Percentiles rank a stretch among this genome's conserved stretches.
phyloP scores from a whole-genome alignment of 2,888 invertebrate genomes.

The Allolobophora icterica region DNA sequence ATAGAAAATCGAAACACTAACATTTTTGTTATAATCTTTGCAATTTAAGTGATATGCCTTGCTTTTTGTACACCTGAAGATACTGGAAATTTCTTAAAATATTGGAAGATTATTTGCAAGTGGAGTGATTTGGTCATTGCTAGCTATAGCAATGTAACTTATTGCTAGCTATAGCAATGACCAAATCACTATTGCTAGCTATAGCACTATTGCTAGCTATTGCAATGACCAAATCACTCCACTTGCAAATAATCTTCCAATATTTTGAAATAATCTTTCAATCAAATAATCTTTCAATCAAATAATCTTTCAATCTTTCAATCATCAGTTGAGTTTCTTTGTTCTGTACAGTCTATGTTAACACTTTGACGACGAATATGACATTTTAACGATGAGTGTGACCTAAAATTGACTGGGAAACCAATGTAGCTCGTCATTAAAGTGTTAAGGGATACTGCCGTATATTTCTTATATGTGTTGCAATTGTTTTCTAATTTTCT shows the following conservation, averaged over 20 bases:
- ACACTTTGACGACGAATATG: no score
- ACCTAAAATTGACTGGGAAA: no score
- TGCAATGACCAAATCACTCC: slow-evolving; percentile 6
- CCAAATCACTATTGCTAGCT: no score
- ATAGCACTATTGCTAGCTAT: no score
- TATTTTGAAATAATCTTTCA: no score
- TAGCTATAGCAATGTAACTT: no score
- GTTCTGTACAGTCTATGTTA: no score
- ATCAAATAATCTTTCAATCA: no score
- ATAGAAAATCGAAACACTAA: neutral
- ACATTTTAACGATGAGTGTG: no score
- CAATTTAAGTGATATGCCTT: neutral
- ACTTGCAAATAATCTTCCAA: neutral
- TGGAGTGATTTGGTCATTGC: slow-evolving; percentile 7
- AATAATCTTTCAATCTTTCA: no score
- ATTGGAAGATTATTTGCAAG: neutral
- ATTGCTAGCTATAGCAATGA: no score
- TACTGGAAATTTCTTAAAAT: neutral
- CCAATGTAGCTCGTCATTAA: no score
- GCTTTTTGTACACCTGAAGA: neutral
- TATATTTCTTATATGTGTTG: neutral
- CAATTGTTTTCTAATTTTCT: neutral
- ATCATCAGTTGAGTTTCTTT: neutral
- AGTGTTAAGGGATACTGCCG: neutral
- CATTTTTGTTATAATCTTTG: neutral